Base-by-base conservation (phyloP, 2,888 invertebrate species). In the Acanthacorydalis orientalis region DNA sequence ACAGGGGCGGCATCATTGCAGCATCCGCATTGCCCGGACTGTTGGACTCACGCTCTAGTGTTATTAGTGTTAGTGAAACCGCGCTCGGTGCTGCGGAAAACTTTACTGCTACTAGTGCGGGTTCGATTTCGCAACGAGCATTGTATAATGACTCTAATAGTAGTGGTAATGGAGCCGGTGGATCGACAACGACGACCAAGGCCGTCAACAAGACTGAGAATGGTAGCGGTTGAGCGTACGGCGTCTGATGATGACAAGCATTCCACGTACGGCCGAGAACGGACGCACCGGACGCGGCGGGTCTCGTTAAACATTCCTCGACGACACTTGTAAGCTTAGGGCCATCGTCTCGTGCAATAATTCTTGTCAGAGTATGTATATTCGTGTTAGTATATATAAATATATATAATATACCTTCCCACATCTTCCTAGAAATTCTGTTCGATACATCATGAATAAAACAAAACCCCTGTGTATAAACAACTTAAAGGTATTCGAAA, bases 151-250 rank as follows among this genome's bases (percentile, higher is more conserved):
- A 23, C 23, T 4, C 23, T 45, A 35, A 35, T 49, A 49, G 45
- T 46, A 49, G 32, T 49, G 46, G 49, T 49, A 49, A 37, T 44
- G 44, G 39, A 43, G 46, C 49, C 45, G 38, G 42, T 41, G 42
- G 38, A 15, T 11, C 35, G 31, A n/a, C 33, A 31, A 38, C 42
- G 38, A 32, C 49, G 23, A 23, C 23, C 23, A 23, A 53, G 56
- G 55, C 54, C 54, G 53, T 53, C 53, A 56, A 57, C 53, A 55
- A 57, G 57, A 57, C 57, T 56, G 56, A 57, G 53, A 52, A 48
- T 39, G 52, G 47, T 16, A 40, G 46, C 33, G 33, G 46, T 34
- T 40, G 39, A 12, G 39, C 39, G 15, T 38, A 38, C 11, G 23
- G 23, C 23, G 23, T 23, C 23, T 23, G 23, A 23, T 23, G 23